Percentiles rank a stretch among this genome's conserved stretches.
These are phyloP conservation scores for Mactromeris polynyma DNA, from an alignment of 2,888 invertebrate genomes.

Conservation along the genomic window DNA sequence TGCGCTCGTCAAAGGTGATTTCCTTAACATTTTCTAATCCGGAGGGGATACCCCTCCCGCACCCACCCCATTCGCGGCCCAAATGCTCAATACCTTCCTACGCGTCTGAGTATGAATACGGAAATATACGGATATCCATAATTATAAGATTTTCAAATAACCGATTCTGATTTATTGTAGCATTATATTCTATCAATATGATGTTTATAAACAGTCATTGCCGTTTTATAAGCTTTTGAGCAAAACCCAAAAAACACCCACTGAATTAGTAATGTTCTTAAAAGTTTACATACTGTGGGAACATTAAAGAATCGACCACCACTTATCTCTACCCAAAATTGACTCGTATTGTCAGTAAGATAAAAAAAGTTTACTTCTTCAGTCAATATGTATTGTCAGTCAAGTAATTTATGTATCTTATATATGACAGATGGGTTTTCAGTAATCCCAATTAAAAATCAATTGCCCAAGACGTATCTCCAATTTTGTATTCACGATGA, in stretches of 20 bases:
- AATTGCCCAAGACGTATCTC: neutral
- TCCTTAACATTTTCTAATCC: too few relatives aligned
- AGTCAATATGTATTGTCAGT: constrained; percentile 2
- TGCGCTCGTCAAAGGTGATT: too few relatives aligned
- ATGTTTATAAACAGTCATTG: too few relatives aligned
- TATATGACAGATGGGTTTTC: neutral
- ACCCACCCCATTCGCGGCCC: too few relatives aligned
- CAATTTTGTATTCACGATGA: neutral
- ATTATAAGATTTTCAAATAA: too few relatives aligned
- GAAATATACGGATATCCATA: too few relatives aligned
- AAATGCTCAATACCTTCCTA: too few relatives aligned
- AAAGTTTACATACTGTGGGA: neutral
- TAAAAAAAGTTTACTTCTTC: neutral
- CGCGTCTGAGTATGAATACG: too few relatives aligned
- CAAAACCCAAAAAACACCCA: neutral
- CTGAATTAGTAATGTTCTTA: neutral
- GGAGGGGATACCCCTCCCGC: too few relatives aligned
- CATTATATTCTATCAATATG: too few relatives aligned
- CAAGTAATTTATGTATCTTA: neutral
- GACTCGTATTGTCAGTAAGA: neutral
- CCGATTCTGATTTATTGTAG: too few relatives aligned
- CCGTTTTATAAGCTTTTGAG: too few relatives aligned
- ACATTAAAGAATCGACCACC: neutral
- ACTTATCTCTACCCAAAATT: neutral
- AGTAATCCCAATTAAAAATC: neutral